Conservation (phyloP, 2,888 invertebrate species). For the Drosophila multiciliata region DNA sequence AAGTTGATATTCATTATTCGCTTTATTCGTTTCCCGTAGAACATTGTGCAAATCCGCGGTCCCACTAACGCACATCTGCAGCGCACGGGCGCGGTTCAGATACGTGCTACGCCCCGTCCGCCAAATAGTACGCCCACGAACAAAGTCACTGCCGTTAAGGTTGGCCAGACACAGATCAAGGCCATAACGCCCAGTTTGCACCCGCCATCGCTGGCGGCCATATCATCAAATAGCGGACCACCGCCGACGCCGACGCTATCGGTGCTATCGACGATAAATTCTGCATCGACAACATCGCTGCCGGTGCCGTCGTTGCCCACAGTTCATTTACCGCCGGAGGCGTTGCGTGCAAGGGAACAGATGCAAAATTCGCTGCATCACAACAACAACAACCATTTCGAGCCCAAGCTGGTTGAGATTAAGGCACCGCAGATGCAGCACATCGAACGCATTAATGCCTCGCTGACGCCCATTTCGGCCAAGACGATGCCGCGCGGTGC, state of each 20-base stretch:
- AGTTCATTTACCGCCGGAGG: slow-evolving; percentile 80
- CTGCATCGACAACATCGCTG: slow-evolving; percentile 76
- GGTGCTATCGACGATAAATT: slow-evolving; percentile 81
- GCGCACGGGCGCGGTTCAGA: slow-evolving; percentile 83
- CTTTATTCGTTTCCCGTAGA: slow-evolving; percentile 60
- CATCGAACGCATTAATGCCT: slow-evolving; percentile 66
- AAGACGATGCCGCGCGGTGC: slow-evolving; percentile 81
- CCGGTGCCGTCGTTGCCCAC: slow-evolving; percentile 83
- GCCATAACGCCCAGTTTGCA: slow-evolving; percentile 80
- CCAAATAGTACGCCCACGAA: slow-evolving; percentile 76
- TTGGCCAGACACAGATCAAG: slow-evolving; percentile 85
- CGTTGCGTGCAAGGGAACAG: slow-evolving; percentile 70
- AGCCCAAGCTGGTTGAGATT: slow-evolving; percentile 71
- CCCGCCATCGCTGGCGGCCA: slow-evolving; percentile 82
- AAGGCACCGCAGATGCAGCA: slow-evolving; percentile 65
- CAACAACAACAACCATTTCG: slow-evolving; percentile 75
- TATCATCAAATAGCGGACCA: slow-evolving; percentile 79
- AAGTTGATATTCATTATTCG: not conserved
- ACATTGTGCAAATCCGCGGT: slow-evolving; percentile 84
- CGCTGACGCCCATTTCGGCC: slow-evolving; percentile 67
- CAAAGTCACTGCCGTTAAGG: slow-evolving; percentile 83
- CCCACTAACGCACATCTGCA: slow-evolving; percentile 80
- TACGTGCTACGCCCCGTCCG: slow-evolving; percentile 80
- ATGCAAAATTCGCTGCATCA: slow-evolving; percentile 77
- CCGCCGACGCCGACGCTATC: slow-evolving; percentile 72